These are phyloP conservation scores for Pyrgus malvae DNA, from an alignment of 2,888 invertebrate genomes.

Conservation along the genomic window DNA sequence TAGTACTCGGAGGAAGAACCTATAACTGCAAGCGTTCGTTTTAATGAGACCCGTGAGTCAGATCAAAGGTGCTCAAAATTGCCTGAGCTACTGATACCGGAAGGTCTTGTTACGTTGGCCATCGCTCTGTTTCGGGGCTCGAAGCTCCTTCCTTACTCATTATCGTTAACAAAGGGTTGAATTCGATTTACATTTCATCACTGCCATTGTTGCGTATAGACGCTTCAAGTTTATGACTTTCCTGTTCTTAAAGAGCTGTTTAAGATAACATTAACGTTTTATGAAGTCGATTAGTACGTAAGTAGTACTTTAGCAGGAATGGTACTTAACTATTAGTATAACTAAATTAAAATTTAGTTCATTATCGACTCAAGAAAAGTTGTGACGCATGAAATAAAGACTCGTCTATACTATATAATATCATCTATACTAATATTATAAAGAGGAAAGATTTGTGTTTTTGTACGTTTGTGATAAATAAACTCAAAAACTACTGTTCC, in stretches of 20 bases:
- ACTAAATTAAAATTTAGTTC: too few species aligned
- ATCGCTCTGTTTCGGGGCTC: not conserved
- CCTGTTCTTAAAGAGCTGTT: not conserved
- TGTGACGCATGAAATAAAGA: too few species aligned
- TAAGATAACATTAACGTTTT: not conserved
- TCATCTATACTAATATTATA: too few species aligned
- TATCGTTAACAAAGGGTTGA: conserved; percentile 24
- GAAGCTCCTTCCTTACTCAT: conserved; percentile 19
- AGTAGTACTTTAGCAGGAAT: too few species aligned
- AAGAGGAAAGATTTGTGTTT: too few species aligned
- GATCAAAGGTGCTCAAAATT: not conserved
- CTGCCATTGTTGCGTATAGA: conserved; percentile 16
- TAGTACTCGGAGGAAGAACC: not conserved
- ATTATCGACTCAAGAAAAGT: too few species aligned
- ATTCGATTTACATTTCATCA: conserved; percentile 25
- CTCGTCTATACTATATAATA: too few species aligned
- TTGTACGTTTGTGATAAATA: too few species aligned
- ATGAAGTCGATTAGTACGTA: not conserved
- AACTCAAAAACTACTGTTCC: too few species aligned
- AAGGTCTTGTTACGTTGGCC: conserved; percentile 12
- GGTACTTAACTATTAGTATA: too few species aligned
- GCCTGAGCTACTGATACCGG: not conserved
- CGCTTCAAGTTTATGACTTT: conserved; percentile 9
- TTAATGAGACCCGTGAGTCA: conserved; percentile 7
- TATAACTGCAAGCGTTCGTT: conserved; percentile 6